Conservation (phyloP, 2,888 invertebrate genomes). For the Stegana nigrithorax region DNA sequence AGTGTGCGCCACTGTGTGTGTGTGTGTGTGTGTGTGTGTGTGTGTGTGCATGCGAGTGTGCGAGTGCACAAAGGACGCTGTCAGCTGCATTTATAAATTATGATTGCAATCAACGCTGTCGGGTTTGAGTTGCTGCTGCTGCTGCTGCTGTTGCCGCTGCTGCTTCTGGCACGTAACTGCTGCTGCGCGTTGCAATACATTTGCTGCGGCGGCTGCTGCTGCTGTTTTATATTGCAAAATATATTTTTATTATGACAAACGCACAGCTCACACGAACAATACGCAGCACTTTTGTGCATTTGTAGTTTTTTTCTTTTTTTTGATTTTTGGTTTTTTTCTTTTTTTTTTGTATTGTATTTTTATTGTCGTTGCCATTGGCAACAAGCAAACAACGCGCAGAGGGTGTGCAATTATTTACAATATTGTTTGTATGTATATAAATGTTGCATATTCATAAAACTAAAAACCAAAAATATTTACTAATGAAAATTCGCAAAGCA, state of each 20-base stretch:
- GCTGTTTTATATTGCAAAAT: not conserved
- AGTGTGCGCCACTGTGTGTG: not conserved
- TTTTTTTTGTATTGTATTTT: conserved; percentile 27
- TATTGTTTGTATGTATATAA: no score
- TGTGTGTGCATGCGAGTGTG: not conserved
- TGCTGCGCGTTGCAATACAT: no score
- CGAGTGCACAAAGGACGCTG: conserved; percentile 35
- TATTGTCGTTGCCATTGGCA: not conserved
- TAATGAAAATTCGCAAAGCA: not conserved
- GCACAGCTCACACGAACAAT: not conserved
- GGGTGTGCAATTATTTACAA: conserved; percentile 44
- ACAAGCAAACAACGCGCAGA: not conserved
- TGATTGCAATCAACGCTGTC: conserved; percentile 57
- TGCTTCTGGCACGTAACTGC: not conserved
- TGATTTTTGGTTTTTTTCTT: conserved; percentile 7
- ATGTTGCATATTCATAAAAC: conserved; percentile 53
- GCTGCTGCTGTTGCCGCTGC: no score
- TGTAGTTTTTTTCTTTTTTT: conserved; percentile 16
- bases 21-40: not conserved
- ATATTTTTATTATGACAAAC: conserved; percentile 1
- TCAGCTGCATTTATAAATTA: conserved; percentile 60
- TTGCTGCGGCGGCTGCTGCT: no score
- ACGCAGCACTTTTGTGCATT: no score
- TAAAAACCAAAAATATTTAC: no score
- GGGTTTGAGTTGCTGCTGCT: conserved; percentile 1